Evolutionary conservation across 92 coral and sea anemone species (phyloP), one percentile per base, ranked within the genome.

Genomic region (Siderastrea siderea): DNA sequence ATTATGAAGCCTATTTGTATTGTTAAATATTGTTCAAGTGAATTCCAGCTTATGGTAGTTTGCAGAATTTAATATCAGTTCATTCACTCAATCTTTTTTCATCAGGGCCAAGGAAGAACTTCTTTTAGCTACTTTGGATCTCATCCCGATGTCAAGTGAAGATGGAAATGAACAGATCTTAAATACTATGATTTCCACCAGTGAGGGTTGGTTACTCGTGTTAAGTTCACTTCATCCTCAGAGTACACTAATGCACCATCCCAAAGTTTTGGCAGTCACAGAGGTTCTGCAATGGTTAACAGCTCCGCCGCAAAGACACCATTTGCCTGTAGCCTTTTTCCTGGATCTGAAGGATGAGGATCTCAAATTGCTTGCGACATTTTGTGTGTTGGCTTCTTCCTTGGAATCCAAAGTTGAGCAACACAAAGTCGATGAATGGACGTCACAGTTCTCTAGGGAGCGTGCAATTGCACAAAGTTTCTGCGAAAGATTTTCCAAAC

Each of bases 71-170:
- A n/a, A 70, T 15, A 51, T 58, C n/a, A n/a, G 16, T 0, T 60
- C 2, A 46, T 67, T 80, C 44, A 65, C 17, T 1, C 47, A 8
- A 63, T n/a, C n/a, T 57, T 55, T 13, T 58, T 1, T 15, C 4
- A 4, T 45, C 69, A 84, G 87, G 73, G 80, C 87, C 4, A 17
- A 52, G 0, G 87, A 83, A 15, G 87, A 84, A n/a, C 71, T 84
- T 11, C 70, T 73, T 10, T 3, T 74, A 8, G 14, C 10, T 11
- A 0, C 43, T 7, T 12, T 84, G 65, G 87, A 84, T 13, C 19
- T n/a, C 9, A 4, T 74, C 12, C 63, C 11, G 48, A 52, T 74
- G 12, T 73, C 79, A 12, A 12, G 2, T 9, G 59, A 48, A 1
- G 72, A 26, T 38, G 61, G 43, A 2, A 47, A 10, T 0, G 80